Percentiles rank a stretch among this genome's conserved stretches.
Conservation (phyloP, 2,888 invertebrate genomes). For the Apocheima hispidaria region DNA sequence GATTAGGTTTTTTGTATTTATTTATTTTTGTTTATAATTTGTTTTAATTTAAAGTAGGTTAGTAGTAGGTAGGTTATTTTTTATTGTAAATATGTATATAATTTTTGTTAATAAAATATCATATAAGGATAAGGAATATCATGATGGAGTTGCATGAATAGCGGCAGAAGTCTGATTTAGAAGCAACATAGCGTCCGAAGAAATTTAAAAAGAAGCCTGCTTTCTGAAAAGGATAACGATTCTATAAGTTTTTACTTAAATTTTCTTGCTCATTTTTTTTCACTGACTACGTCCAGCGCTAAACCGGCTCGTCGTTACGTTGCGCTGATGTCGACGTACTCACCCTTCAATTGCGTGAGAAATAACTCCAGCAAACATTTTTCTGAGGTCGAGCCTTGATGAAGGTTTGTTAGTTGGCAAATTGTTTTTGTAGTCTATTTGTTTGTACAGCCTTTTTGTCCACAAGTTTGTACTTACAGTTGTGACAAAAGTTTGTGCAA, state of each 20-base stretch:
- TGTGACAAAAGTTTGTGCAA: slow-evolving; percentile 19
- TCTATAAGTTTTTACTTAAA: not conserved
- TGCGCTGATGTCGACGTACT: slow-evolving; percentile 56
- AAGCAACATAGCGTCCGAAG: too few species aligned
- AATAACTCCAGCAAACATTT: slow-evolving; percentile 48
- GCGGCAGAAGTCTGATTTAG: too few species aligned
- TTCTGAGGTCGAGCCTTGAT: slow-evolving; percentile 45
- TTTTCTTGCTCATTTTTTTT: not conserved
- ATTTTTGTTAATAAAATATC: too few species aligned
- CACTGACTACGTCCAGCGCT: slow-evolving; percentile 25
- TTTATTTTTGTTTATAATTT: too few species aligned
- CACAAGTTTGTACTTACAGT: slow-evolving; percentile 21
- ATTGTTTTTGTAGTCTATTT: slow-evolving; percentile 25
- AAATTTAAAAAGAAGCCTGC: too few species aligned
- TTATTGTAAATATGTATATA: too few species aligned
- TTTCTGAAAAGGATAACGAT: too few species aligned
- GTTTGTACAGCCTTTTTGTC: slow-evolving; percentile 22
- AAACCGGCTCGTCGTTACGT: slow-evolving; percentile 47
- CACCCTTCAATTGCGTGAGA: slow-evolving; percentile 58
- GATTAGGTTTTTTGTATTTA: too few species aligned
- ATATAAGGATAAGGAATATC: too few species aligned
- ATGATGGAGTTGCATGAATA: too few species aligned
- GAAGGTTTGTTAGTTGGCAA: slow-evolving; percentile 45
- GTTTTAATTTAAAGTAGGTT: too few species aligned
- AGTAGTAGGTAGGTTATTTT: too few species aligned